Base-by-base conservation (phyloP, 37 sponge, comb jelly and placozoan genomes). In the Spongilla lacustris region DNA sequence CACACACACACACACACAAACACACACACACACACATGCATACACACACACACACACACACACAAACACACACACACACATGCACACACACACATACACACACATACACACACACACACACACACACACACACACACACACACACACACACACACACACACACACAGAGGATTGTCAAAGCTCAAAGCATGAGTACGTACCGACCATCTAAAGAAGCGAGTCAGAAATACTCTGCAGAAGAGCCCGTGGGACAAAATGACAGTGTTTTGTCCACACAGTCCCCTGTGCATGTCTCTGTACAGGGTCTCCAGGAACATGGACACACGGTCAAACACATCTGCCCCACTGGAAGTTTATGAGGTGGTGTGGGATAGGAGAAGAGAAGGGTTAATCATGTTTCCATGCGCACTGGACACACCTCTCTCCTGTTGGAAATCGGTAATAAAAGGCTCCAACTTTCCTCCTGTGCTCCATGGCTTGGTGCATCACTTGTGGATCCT, bases 251-350 rank as follows among this genome's bases (percentile, higher is more conserved):
- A 76, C n/a, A 95, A 85, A 69, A 95, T 83, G 31, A 95, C 71
- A 36, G 92, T 81, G 77, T 95, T 95, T 48, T 92, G 70, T 27
- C 92, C 92, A 92, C 96, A 95, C 46, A 78, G 36, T 19, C 96
- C 96, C 83, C 90, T 95, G 74, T 89, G 79, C 93, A 95, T 95
- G 85, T 95, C 96, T 17, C 96, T 77, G 36, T 95, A 90, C 68
- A 95, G 74, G 22, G 96, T 90, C 83, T 95, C 96, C 34, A 95
- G 85, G 81, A 95, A 95, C 14, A 84, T 92, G 29, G 96, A 95
- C 38, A 95, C 96, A 41, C 96, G 67, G 37, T 95, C 96, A 80
- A 82, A 95, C 85, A 95, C 96, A 84, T 95, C 96, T 71, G 96
- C 90, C 22, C 96, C 96, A 95, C 96, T 95, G 46, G 17, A 79